Conservation (phyloP, 2,113 vertebrate genomes). For the Neolamprologus hecqui region DNA sequence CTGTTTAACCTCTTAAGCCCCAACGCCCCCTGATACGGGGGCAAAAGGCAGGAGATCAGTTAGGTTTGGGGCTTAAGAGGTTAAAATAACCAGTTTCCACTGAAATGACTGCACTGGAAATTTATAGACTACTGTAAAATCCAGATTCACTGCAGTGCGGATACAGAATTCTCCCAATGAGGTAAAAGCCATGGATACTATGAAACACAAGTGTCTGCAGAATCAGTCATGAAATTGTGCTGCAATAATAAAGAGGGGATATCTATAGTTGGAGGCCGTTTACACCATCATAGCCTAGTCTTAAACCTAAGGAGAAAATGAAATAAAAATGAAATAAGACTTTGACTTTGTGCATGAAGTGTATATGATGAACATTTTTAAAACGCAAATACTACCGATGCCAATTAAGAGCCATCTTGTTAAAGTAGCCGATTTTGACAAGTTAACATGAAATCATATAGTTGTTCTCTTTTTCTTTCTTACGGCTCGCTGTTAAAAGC, state of each 20-base stretch:
- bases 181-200: neutral
- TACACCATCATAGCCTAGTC: neutral
- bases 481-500: neutral
- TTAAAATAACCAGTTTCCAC: neutral
- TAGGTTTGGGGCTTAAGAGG: no score
- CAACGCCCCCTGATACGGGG: no score
- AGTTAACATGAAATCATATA: neutral
- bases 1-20: no score
- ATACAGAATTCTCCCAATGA: neutral
- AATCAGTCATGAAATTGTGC: neutral
- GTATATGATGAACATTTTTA: neutral
- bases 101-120: neutral
- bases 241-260: neutral
- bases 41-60: no score
- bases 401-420: neutral
- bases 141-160: neutral
- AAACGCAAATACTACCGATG: neutral
- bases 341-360: neutral
- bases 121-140: neutral
- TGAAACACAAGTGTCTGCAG: neutral
- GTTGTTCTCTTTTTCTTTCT: neutral
- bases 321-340: neutral
- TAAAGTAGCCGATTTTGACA: neutral
- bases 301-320: neutral
- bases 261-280: neutral